Conservation (phyloP, 2,888 invertebrate species). For the Tethea ocularis region DNA sequence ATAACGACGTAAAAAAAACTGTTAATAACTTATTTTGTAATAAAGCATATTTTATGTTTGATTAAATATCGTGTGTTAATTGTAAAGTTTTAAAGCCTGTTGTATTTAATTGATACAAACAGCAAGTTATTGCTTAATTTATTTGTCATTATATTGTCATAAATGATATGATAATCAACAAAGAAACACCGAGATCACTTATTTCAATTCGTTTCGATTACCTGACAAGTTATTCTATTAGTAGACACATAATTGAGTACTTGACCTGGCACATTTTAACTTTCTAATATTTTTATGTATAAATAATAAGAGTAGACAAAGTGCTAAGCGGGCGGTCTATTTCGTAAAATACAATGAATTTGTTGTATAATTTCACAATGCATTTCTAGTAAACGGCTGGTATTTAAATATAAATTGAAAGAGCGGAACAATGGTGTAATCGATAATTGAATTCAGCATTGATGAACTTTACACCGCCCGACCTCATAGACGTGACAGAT, state of each 20-base stretch:
- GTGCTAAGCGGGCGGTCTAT: conserved; percentile 66
- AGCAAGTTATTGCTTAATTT: too few species aligned
- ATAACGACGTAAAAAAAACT: too few species aligned
- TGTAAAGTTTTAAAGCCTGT: too few species aligned
- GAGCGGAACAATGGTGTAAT: conserved; percentile 83
- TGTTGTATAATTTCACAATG: conserved; percentile 79
- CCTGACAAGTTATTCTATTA: background rate
- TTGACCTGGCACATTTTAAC: conserved; percentile 12
- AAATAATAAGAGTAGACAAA: conserved; percentile 41
- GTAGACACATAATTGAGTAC: conserved; percentile 10
- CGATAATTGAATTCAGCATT: conserved; percentile 84
- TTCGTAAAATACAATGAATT: conserved; percentile 69
- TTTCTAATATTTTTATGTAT: conserved; percentile 27
- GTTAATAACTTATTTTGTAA: too few species aligned
- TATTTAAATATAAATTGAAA: conserved; percentile 84
- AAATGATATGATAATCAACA: background rate
- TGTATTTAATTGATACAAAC: too few species aligned
- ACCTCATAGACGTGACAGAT: conserved; percentile 83
- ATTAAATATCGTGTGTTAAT: too few species aligned
- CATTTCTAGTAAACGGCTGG: conserved; percentile 80
- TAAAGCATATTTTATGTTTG: too few species aligned
- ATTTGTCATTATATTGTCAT: background rate
- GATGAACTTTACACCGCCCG: conserved; percentile 83
- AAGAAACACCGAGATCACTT: background rate
- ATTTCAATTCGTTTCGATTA: background rate